Evolutionary conservation across 30 jellyfish, hydroid and myxozoan genomes (phyloP).

Genomic region (Cassiopea andromeda): DNA sequence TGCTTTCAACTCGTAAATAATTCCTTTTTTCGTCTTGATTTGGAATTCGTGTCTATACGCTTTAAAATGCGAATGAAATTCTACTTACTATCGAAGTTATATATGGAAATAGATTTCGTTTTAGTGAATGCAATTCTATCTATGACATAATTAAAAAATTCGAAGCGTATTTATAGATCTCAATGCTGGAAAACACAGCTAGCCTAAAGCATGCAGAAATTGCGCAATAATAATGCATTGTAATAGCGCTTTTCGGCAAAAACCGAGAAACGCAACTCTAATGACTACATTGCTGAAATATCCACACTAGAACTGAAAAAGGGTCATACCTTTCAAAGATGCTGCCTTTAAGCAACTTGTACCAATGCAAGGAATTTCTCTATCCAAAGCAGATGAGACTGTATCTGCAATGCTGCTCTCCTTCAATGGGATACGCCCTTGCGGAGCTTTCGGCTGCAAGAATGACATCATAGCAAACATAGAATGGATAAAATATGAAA

Average conservation of each 20-base stretch:
- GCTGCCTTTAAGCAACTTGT: constrained; percentile 64
- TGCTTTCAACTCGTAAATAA: constrained; percentile 65
- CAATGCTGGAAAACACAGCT: too few relatives aligned
- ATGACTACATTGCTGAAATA: too few relatives aligned
- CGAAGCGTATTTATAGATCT: too few relatives aligned
- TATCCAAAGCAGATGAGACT: constrained; percentile 9
- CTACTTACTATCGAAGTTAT: too few relatives aligned
- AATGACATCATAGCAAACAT: background rate
- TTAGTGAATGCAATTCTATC: too few relatives aligned
- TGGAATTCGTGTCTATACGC: constrained; percentile 53
- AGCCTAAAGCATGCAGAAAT: too few relatives aligned
- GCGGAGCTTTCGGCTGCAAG: constrained; percentile 28
- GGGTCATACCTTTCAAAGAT: constrained; percentile 49
- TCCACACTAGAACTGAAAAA: background rate
- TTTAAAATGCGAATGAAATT: background rate
- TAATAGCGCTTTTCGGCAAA: too few relatives aligned
- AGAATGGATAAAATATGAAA: too few relatives aligned
- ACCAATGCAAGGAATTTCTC: constrained; percentile 32
- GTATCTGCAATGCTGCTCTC: constrained; percentile 11
- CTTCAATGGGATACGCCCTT: constrained; percentile 45
- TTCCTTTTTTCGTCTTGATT: constrained; percentile 68
- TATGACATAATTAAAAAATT: too few relatives aligned
- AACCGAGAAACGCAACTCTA: too few relatives aligned
- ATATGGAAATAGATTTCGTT: too few relatives aligned
- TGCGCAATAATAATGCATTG: too few relatives aligned